These are phyloP conservation scores for Maconellicoccus hirsutus DNA, from an alignment of 1,140 invertebrate genomes.

Conservation along the genomic window DNA sequence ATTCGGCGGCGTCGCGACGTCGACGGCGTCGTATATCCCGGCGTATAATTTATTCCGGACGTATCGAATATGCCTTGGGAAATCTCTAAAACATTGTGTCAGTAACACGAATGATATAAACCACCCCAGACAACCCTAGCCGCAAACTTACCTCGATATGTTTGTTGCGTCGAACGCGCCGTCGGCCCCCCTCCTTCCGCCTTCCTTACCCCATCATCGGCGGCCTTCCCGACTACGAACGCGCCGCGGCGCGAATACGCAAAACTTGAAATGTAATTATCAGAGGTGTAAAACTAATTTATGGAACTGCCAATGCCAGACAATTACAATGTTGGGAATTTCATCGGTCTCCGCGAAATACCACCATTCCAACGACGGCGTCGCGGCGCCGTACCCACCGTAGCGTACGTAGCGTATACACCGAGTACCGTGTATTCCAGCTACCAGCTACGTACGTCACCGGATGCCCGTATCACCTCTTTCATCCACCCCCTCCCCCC, in stretches of 20 bases:
- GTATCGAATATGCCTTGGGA: conserved; percentile 7
- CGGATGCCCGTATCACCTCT: too few relatives aligned
- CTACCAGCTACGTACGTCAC: too few relatives aligned
- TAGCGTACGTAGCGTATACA: too few relatives aligned
- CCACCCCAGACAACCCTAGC: conserved; percentile 6
- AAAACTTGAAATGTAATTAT: conserved; percentile 6
- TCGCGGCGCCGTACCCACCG: too few relatives aligned
- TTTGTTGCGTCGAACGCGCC: not conserved
- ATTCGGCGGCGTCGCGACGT: too few relatives aligned
- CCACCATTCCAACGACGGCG: too few relatives aligned
- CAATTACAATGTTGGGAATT: conserved; percentile 9
- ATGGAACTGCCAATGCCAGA: conserved; percentile 7
- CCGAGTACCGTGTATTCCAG: too few relatives aligned
- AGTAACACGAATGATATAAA: conserved; percentile 9
- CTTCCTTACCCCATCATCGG: too few relatives aligned
- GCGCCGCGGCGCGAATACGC: not conserved
- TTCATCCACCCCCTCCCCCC: too few relatives aligned
- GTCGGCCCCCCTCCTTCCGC: too few relatives aligned
- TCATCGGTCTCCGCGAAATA: not conserved
- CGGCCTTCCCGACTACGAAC: too few relatives aligned
- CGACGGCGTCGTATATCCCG: too few relatives aligned
- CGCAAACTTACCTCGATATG: conserved; percentile 3
- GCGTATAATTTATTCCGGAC: conserved; percentile 6
- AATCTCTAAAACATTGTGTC: conserved; percentile 9
- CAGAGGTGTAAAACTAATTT: conserved; percentile 9